Evolutionary conservation across 92 coral and sea anemone genomes (phyloP), one percentile per base, ranked within the genome.

Genomic region (Porites divaricata): DNA sequence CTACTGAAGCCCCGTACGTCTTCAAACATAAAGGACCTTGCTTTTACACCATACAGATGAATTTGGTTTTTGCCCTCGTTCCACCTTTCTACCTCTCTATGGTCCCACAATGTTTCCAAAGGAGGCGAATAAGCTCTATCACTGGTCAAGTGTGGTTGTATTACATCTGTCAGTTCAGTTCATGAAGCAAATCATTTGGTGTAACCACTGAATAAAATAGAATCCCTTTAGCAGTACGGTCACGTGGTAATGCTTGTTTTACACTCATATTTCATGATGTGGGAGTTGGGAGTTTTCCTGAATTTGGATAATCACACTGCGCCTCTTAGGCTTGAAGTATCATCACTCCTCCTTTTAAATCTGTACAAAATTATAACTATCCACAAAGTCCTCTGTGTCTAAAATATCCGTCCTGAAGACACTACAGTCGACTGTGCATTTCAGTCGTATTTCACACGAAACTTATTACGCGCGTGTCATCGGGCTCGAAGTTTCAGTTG

Each of bases 401-500:
- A 13, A 54, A 1, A 54, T 54, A 11, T 54, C 12, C 16, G 12
- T 54, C 17, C 59, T 2, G 21, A 45, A 48, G 52, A 22, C 72
- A 12, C 6, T 4, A 67, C 19, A 54, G 17, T 54, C 59, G 15
- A 54, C 59, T 11, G 14, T 15, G 2, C 16, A 54, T 11, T 54
- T 54, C 17, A 54, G 59, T 15, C 59, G 12, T 25, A 1, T 10
- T 16, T 75, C 51, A 48, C 48, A 45, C 13, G 11, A 23, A 19
- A 13, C 49, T 68, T 54, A 61, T 54, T 10, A 19, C 6, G 68
- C 6, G 45, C 21, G n/a, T 41, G 21, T 69, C 26, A 80, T 17
- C 98, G 95, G 69, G 98, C 99, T 54, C 99, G 95, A 49, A 95
- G 95, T 75, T 91, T 92, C 9, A 97, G 95, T 83, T 97, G 99